A percentile compares a stretch with the other conserved stretches of the same genome.
Evolutionary conservation across 2,113 vertebrate species (phyloP).

Genomic region (Actinemys pallida): DNA sequence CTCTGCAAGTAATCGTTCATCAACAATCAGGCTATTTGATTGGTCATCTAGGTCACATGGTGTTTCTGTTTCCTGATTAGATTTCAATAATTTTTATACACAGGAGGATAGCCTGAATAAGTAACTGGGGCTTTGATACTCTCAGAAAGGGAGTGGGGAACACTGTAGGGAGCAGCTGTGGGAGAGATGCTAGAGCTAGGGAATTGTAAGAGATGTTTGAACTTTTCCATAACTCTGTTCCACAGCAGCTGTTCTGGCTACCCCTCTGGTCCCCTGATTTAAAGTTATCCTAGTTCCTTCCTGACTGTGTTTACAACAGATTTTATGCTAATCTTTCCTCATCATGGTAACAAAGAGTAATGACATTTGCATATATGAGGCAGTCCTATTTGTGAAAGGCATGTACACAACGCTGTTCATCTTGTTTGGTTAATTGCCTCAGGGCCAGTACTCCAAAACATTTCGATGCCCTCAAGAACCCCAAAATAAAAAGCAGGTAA

Average conservation of each 20-base stretch:
- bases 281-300: background rate
- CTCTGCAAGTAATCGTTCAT: background rate
- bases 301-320: background rate
- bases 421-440: background rate
- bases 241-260: background rate
- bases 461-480: background rate
- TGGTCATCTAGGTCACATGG: background rate
- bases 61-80: background rate
- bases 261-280: background rate
- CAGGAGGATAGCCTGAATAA: background rate
- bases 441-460: background rate
- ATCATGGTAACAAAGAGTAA: background rate
- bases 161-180: background rate
- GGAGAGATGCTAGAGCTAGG: background rate
- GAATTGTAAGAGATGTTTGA: background rate
- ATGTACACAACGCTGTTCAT: background rate
- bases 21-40: background rate
- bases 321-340: background rate
- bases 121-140: conserved; percentile 13
- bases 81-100: background rate
- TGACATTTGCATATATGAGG: background rate
- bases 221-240: conserved; percentile 36
- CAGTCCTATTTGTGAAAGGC: background rate
- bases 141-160: background rate
- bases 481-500: background rate